Evolutionary conservation across 2,888 invertebrate genomes (phyloP).

Genomic region (Octodonta nipae): DNA sequence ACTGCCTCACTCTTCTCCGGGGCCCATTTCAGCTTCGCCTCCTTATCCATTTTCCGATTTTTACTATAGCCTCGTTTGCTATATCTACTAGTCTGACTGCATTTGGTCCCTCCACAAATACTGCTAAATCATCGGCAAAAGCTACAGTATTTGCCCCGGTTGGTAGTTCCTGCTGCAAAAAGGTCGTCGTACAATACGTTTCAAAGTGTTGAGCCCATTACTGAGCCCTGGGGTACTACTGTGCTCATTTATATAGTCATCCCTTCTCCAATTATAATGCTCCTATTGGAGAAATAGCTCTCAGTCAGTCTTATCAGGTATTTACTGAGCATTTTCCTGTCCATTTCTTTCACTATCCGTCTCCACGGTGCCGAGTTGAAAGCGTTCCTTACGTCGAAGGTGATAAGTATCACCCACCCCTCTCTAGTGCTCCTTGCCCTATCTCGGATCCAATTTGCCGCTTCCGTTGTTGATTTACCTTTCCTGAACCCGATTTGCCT

Average conservation of each 20-base stretch:
- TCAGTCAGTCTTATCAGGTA: background rate
- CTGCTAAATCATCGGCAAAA: constrained; percentile 8
- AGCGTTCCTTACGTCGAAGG: too few species aligned
- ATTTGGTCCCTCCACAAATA: constrained; percentile 3
- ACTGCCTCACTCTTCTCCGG: too few species aligned
- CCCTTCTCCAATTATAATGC: too few species aligned
- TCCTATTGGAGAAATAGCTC: background rate
- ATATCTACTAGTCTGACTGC: constrained; percentile 4
- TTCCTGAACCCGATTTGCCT: constrained; percentile 3
- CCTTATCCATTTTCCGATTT: constrained; percentile 5
- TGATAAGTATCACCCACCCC: too few species aligned
- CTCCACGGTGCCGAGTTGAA: background rate
- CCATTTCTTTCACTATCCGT: background rate
- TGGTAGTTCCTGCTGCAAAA: background rate
- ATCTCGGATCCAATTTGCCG: constrained; percentile 2
- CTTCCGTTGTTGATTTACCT: constrained; percentile 3
- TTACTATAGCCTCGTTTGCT: constrained; percentile 2
- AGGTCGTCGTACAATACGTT: constrained; percentile 6
- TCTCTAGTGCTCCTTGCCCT: too few species aligned
- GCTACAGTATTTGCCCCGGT: constrained; percentile 2
- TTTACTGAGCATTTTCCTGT: background rate
- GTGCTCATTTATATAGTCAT: background rate
- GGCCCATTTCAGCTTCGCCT: too few species aligned
- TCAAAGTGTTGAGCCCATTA: constrained; percentile 7
- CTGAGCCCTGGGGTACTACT: constrained; percentile 7